Evolutionary conservation across 2,113 vertebrate genomes (phyloP).

Genomic region (Ophiodon elongatus): DNA sequence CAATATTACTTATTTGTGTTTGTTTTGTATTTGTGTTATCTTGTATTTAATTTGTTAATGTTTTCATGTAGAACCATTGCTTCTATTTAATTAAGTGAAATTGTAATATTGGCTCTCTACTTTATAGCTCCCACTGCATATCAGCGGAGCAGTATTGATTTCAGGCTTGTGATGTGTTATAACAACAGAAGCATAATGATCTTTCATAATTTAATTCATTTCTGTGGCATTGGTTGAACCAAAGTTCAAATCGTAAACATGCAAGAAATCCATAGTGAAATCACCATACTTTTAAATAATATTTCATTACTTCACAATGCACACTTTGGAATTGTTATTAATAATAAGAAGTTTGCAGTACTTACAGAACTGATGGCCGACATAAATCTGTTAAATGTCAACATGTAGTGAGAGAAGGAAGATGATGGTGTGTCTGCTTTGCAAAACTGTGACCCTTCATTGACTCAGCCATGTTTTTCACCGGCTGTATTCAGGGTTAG

Average conservation of each 20-base stretch:
- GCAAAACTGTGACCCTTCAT: neutral
- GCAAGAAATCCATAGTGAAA: neutral
- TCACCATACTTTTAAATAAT: neutral
- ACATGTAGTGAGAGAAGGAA: neutral
- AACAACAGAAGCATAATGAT: constrained; percentile 16
- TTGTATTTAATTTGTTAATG: neutral
- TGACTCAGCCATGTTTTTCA: neutral
- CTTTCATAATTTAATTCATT: constrained; percentile 10
- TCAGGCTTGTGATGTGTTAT: constrained; percentile 1
- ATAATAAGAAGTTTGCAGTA: neutral
- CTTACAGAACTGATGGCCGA: too few relatives aligned
- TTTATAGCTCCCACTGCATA: neutral
- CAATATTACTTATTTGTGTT: too few relatives aligned
- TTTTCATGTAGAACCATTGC: neutral
- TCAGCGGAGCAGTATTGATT: neutral
- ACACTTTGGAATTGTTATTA: too few relatives aligned
- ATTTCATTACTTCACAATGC: neutral
- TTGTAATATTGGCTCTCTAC: neutral
- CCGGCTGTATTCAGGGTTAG: neutral
- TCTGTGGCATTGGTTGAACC: neutral
- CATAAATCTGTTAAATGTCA: neutral
- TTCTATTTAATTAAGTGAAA: neutral
- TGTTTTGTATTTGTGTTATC: neutral
- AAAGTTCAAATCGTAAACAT: neutral
- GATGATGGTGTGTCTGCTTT: neutral